A percentile compares a stretch with the other conserved stretches of the same genome.
These are phyloP conservation scores for Propsilocerus akamusi DNA, from an alignment of 1,140 invertebrate genomes.

Conservation along the genomic window DNA sequence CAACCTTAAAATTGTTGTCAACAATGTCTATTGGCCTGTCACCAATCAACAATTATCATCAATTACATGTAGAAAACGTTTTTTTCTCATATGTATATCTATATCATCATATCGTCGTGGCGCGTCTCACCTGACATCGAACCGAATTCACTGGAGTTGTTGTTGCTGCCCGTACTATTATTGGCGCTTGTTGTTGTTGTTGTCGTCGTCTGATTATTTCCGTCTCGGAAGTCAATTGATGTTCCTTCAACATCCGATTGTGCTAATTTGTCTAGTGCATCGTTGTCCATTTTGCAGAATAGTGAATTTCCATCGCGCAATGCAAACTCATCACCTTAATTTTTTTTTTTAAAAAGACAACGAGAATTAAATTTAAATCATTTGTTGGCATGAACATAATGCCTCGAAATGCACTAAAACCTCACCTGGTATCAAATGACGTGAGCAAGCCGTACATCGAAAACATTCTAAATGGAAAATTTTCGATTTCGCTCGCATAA, in stretches of 20 bases:
- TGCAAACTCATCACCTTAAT: constrained; percentile 84
- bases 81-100: not conserved
- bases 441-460: constrained; percentile 80
- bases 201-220: constrained; percentile 48
- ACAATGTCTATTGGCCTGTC: not conserved
- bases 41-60: not conserved
- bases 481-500: constrained; percentile 92
- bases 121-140: constrained; percentile 63
- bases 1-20: not conserved
- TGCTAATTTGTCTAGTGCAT: constrained; percentile 62
- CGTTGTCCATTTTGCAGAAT: constrained; percentile 92
- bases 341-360: constrained; percentile 3
- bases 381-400: not conserved
- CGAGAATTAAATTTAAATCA: constrained; percentile 5
- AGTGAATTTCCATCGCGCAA: constrained; percentile 77
- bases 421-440: constrained; percentile 64
- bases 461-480: constrained; percentile 98
- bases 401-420: not conserved
- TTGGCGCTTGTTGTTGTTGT: no score
- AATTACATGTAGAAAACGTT: not conserved
- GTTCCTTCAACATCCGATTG: constrained; percentile 29
- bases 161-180: constrained; percentile 58
- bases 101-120: constrained; percentile 1
- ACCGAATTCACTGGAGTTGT: constrained; percentile 56
- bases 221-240: constrained; percentile 23